phyloP scores from a whole-genome alignment of 2,113 vertebrate species.

The Cyanistes caeruleus region DNA sequence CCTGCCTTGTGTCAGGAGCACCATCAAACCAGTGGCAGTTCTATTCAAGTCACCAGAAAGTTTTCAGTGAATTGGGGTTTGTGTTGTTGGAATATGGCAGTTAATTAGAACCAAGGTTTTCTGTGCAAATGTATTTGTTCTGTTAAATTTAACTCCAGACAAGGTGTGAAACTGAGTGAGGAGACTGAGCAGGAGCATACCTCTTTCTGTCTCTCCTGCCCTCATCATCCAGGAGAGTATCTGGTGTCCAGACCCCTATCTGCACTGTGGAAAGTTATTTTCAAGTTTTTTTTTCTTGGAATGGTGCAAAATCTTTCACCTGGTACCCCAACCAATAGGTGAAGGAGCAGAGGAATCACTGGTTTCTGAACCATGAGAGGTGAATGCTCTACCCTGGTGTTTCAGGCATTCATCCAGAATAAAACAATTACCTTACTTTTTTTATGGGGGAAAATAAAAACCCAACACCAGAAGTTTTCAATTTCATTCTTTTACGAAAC shows the following conservation, averaged over 20 bases:
- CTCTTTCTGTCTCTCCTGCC: not conserved
- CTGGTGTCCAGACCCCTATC: not conserved
- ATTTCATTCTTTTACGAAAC: not conserved
- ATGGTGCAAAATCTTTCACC: not conserved
- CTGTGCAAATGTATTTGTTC: conserved; percentile 10
- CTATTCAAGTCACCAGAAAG: not conserved
- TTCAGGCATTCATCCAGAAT: not conserved
- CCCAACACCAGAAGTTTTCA: not conserved
- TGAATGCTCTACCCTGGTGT: not conserved
- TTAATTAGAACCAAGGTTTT: conserved; percentile 34
- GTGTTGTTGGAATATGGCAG: conserved; percentile 37
- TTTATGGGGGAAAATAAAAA: fast-evolving
- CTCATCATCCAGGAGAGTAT: not conserved
- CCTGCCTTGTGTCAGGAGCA: conserved; percentile 40
- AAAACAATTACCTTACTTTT: not conserved
- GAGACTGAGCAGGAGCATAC: not conserved
- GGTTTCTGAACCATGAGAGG: fast-evolving
- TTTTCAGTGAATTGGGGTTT: conserved; percentile 11
- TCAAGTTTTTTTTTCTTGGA: not conserved
- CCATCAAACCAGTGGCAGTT: conserved; percentile 1
- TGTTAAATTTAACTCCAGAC: conserved; percentile 47
- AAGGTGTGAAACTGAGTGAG: not conserved
- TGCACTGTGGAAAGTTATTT: not conserved
- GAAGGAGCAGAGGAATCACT: not conserved
- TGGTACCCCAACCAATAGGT: not conserved